Conservation (phyloP, 2,888 invertebrate genomes). For the Idaea biselata region DNA sequence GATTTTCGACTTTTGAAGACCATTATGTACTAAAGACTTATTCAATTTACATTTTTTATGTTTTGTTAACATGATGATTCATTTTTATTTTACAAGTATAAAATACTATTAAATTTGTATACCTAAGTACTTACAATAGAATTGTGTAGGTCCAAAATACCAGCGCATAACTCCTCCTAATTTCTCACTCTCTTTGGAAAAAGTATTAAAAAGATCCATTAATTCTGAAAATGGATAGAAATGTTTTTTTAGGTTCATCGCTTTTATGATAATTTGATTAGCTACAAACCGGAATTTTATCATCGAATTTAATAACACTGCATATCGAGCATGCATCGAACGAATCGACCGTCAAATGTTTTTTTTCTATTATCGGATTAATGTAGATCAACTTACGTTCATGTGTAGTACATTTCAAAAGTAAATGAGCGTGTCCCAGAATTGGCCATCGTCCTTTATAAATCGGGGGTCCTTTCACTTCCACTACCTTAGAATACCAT, state of each 20-base stretch:
- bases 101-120: too few species aligned
- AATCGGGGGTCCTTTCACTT: background rate
- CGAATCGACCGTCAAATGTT: background rate
- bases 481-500: background rate
- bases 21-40: too few species aligned
- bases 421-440: background rate
- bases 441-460: background rate
- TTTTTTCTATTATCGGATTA: background rate
- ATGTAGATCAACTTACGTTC: background rate
- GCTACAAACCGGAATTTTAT: too few species aligned
- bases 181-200: background rate
- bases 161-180: background rate
- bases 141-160: background rate
- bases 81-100: too few species aligned
- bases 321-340: too few species aligned
- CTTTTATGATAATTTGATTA: too few species aligned
- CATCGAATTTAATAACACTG: too few species aligned
- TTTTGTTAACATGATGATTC: too few species aligned
- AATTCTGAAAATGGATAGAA: background rate
- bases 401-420: background rate
- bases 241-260: too few species aligned
- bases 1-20: too few species aligned
- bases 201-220: background rate
- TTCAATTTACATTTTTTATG: too few species aligned
- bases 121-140: background rate